Evolutionary conservation across 2,797 vertebrate species (phyloP).

Genomic region (Chelon auratus): DNA sequence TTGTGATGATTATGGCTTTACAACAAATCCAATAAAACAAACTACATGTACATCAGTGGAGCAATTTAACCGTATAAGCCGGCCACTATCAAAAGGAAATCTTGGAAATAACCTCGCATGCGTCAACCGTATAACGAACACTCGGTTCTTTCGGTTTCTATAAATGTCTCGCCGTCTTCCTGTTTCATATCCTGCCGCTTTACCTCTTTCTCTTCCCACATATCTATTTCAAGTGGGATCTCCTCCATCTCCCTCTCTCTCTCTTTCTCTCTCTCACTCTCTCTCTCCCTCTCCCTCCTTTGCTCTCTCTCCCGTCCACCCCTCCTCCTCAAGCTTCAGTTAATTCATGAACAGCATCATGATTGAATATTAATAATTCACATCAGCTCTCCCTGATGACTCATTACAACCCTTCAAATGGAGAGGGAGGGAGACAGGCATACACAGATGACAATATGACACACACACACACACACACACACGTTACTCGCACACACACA

Average conservation of each 20-base stretch:
- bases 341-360: constrained; percentile 82
- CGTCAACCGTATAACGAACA: constrained; percentile 7
- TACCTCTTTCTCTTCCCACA: constrained; percentile 21
- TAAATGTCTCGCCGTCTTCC: constrained; percentile 22
- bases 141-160: constrained; percentile 16
- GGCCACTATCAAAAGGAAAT: background rate
- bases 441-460: constrained; percentile 57
- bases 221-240: constrained; percentile 49
- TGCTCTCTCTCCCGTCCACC: constrained; percentile 31
- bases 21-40: background rate
- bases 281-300: constrained; percentile 16
- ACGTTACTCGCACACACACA: constrained; percentile 1
- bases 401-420: constrained; percentile 80
- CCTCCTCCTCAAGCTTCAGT: constrained; percentile 63
- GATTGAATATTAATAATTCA: constrained; percentile 88
- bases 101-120: constrained; percentile 8
- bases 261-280: constrained; percentile 14
- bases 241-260: constrained; percentile 31
- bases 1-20: background rate
- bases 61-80: background rate
- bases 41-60: background rate
- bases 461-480: constrained; percentile 2
- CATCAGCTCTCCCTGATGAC: constrained; percentile 84
- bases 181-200: constrained; percentile 15
- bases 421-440: constrained; percentile 54